These are phyloP conservation scores for Eremobia ochroleuca DNA, from an alignment of 2,888 invertebrate species.

Conservation along the genomic window DNA sequence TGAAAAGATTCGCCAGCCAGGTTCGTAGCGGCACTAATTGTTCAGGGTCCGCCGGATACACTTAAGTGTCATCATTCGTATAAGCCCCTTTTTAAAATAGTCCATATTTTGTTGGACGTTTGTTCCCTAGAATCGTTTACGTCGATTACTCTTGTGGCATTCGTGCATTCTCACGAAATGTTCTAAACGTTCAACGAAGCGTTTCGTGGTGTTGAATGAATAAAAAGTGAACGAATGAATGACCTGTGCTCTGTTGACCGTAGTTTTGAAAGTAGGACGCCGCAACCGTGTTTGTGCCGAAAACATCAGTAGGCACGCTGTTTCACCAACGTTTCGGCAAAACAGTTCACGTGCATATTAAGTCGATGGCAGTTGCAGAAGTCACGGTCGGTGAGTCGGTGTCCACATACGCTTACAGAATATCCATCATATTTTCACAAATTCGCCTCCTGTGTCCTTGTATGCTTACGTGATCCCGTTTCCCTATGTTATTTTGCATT, in stretches of 20 bases:
- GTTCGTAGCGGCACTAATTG: slow-evolving; percentile 40
- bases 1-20: slow-evolving; percentile 25
- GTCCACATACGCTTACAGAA: slow-evolving; percentile 59
- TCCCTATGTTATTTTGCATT: slow-evolving; percentile 49
- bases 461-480: slow-evolving; percentile 43
- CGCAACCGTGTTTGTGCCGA: slow-evolving; percentile 66
- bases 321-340: slow-evolving; percentile 54
- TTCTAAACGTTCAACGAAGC: slow-evolving; percentile 42
- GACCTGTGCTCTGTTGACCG: slow-evolving; percentile 79
- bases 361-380: slow-evolving; percentile 42
- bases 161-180: slow-evolving; percentile 39
- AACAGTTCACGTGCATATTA: slow-evolving; percentile 59
- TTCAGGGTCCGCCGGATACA: slow-evolving; percentile 22
- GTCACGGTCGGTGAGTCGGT: slow-evolving; percentile 54
- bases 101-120: slow-evolving; percentile 8
- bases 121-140: slow-evolving; percentile 26
- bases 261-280: slow-evolving; percentile 82
- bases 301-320: slow-evolving; percentile 55
- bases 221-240: slow-evolving; percentile 73
- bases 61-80: slow-evolving; percentile 21
- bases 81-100: slow-evolving; percentile 20
- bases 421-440: slow-evolving; percentile 50
- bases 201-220: slow-evolving; percentile 62
- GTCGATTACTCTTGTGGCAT: slow-evolving; percentile 35
- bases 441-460: slow-evolving; percentile 47